Evolutionary conservation across 2,888 invertebrate genomes (phyloP).

Genomic region (Asteroscopus sphinx): DNA sequence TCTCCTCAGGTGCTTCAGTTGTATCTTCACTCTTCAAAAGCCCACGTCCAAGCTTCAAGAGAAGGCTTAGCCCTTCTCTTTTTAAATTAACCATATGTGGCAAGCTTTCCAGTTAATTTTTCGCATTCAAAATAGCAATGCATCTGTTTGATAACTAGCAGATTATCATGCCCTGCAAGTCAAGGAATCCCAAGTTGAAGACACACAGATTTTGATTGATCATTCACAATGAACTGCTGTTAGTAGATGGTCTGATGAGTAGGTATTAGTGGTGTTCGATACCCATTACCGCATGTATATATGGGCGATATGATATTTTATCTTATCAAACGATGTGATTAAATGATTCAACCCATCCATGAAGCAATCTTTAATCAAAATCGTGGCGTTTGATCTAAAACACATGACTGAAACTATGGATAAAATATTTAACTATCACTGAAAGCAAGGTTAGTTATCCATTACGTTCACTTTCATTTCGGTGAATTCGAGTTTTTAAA

Average conservation of each 20-base stretch:
- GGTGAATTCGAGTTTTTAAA: constrained; percentile 52
- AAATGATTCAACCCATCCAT: constrained; percentile 76
- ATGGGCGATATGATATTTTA: constrained; percentile 67
- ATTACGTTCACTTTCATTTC: constrained; percentile 73
- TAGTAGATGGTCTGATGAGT: constrained; percentile 73
- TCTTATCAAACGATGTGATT: constrained; percentile 78
- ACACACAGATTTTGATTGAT: constrained; percentile 86
- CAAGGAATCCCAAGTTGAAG: constrained; percentile 88
- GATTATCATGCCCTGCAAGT: constrained; percentile 89
- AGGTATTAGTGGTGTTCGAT: constrained; percentile 74
- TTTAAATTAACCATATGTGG: constrained; percentile 86
- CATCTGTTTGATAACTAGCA: constrained; percentile 80
- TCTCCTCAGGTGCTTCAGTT: constrained; percentile 68
- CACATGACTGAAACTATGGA: constrained; percentile 39
- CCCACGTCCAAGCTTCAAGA: constrained; percentile 77
- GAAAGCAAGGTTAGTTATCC: constrained; percentile 49
- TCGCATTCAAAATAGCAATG: constrained; percentile 80
- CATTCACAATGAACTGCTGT: constrained; percentile 75
- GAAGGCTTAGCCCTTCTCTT: constrained; percentile 85
- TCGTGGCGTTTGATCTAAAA: constrained; percentile 61
- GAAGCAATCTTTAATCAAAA: constrained; percentile 70
- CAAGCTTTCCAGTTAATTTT: constrained; percentile 73
- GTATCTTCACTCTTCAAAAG: constrained; percentile 69
- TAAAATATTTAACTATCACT: constrained; percentile 45
- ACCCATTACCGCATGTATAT: constrained; percentile 71